Percentiles rank a stretch among this genome's conserved stretches.
phyloP scores from a whole-genome alignment of 2,888 invertebrate genomes.

The Asteroscopus sphinx region DNA sequence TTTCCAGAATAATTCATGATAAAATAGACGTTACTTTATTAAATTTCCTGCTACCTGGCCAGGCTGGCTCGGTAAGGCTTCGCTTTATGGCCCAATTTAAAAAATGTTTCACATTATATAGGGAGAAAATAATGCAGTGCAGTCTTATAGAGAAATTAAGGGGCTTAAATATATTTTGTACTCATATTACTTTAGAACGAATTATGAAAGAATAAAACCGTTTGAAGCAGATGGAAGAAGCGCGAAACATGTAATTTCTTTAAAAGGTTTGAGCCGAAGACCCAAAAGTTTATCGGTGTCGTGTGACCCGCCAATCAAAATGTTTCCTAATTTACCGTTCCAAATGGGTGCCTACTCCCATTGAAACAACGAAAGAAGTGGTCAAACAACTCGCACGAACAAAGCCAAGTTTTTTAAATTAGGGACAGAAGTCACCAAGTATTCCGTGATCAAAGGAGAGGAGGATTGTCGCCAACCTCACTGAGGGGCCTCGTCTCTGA shows the following conservation, averaged over 20 bases:
- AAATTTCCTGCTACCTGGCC: conserved; percentile 79
- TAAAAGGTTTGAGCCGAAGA: conserved; percentile 64
- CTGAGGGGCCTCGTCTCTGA: conserved; percentile 64
- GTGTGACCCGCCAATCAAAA: conserved; percentile 69
- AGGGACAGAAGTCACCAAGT: conserved; percentile 73
- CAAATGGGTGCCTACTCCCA: conserved; percentile 62
- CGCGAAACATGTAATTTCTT: conserved; percentile 61
- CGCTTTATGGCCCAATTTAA: conserved; percentile 84
- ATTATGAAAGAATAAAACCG: conserved; percentile 60
- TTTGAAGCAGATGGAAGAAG: conserved; percentile 48
- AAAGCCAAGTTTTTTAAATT: conserved; percentile 75
- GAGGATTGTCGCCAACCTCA: conserved; percentile 66
- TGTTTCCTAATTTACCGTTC: conserved; percentile 70
- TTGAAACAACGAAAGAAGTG: conserved; percentile 71
- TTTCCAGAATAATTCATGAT: conserved; percentile 78
- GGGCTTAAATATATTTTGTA: conserved; percentile 56
- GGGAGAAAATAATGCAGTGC: conserved; percentile 76
- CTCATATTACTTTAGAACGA: conserved; percentile 41
- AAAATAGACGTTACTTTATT: conserved; percentile 84
- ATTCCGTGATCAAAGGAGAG: conserved; percentile 78
- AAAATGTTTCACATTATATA: conserved; percentile 82
- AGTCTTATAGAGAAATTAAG: conserved; percentile 72
- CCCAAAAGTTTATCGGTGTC: conserved; percentile 66
- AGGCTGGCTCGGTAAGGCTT: conserved; percentile 75
- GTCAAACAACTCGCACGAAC: conserved; percentile 71